Percentiles rank a stretch among this genome's conserved stretches.
phyloP scores from a whole-genome alignment of 1,140 invertebrate genomes.

The Atta texana region DNA sequence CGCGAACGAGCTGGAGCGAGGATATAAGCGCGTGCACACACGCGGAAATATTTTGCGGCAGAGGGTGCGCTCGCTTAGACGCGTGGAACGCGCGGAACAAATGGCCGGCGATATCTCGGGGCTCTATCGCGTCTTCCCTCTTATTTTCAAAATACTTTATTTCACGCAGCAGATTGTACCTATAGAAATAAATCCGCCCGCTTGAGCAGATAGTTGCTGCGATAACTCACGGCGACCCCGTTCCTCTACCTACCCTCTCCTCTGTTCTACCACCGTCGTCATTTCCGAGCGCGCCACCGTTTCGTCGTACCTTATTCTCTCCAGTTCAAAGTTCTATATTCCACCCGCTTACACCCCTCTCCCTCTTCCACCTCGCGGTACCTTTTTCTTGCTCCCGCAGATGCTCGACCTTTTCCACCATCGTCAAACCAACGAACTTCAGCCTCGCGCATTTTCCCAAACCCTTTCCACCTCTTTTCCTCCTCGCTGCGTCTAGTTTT shows the following conservation, averaged over 20 bases:
- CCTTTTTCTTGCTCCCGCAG: background rate
- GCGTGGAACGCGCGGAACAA: conserved; percentile 65
- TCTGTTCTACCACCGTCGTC: conserved; percentile 28
- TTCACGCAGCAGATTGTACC: conserved; percentile 83
- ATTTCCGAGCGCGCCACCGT: conserved; percentile 44
- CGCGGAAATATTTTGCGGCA: conserved; percentile 57
- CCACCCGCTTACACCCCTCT: conserved; percentile 48
- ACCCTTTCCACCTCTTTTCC: conserved; percentile 35
- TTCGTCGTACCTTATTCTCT: conserved; percentile 74
- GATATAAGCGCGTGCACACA: conserved; percentile 51
- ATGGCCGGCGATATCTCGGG: conserved; percentile 71
- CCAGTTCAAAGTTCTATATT: conserved; percentile 76
- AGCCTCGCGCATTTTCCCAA: conserved; percentile 31
- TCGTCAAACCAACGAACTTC: conserved; percentile 65
- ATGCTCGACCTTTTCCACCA: conserved; percentile 67
- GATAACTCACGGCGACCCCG: conserved; percentile 77
- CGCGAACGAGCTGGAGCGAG: conserved; percentile 20
- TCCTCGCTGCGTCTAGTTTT: conserved; percentile 67
- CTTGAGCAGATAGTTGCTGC: conserved; percentile 82
- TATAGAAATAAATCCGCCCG: conserved; percentile 84
- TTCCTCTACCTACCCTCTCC: conserved; percentile 17
- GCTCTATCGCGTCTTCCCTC: conserved; percentile 69
- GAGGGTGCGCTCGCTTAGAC: conserved; percentile 17
- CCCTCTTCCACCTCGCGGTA: background rate
- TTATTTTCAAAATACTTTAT: conserved; percentile 83